A percentile compares a stretch with the other conserved stretches of the same genome.
Evolutionary conservation across 2,888 invertebrate species (phyloP).

Genomic region (Ephialtes manifestator): DNA sequence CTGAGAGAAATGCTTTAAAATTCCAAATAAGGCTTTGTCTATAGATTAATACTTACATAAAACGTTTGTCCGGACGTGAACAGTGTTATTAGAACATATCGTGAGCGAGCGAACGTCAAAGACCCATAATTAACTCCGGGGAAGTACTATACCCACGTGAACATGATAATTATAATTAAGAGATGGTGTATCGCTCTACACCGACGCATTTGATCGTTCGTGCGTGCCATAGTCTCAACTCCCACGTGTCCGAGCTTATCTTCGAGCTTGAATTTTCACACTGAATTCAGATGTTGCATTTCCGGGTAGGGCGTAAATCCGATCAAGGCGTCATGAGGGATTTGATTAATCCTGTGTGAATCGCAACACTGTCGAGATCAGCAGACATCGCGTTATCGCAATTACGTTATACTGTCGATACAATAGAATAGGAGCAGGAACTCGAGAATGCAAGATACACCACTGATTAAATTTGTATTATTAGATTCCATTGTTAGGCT

Average conservation of each 20-base stretch:
- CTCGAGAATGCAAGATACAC: conserved; percentile 41
- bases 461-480: conserved; percentile 54
- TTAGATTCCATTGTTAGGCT: conserved; percentile 43
- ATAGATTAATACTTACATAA: conserved; percentile 5
- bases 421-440: conserved; percentile 9
- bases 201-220: conserved; percentile 1
- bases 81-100: conserved; percentile 58
- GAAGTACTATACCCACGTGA: conserved; percentile 5
- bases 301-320: conserved; percentile 38
- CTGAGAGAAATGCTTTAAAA: neutral
- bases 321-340: conserved; percentile 37
- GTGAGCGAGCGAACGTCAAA: conserved; percentile 27
- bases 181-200: neutral
- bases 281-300: conserved; percentile 26
- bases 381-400: conserved; percentile 30
- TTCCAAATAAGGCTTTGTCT: neutral
- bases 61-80: conserved; percentile 34
- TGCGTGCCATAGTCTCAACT: conserved; percentile 15
- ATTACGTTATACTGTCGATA: conserved; percentile 3
- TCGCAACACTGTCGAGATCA: conserved; percentile 30
- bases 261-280: conserved; percentile 1
- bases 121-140: conserved; percentile 18
- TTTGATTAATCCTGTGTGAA: conserved; percentile 41
- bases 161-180: conserved; percentile 26
- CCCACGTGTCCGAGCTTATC: conserved; percentile 22